Base-by-base conservation (phyloP, 2,888 invertebrate species). In the Hemistola chrysoprasaria region DNA sequence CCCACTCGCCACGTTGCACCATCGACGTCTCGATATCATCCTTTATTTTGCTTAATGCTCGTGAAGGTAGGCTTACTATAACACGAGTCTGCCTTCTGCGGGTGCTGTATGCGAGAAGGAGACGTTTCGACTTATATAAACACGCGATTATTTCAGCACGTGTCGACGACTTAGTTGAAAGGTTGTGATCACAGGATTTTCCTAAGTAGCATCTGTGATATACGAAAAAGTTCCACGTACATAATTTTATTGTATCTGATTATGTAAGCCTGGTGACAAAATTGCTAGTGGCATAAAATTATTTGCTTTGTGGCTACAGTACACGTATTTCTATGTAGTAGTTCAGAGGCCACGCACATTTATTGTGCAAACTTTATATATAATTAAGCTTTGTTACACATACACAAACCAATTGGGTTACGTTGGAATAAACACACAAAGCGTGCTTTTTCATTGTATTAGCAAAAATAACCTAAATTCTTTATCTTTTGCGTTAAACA, bases 81-180 rank as follows among this genome's bases (percentile, higher is more conserved):
- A 70, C 73, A 82, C 68, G 72, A 64, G 77, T 91, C 92, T 92
- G 91, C 93, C 93, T 93, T 93, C 93, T 92, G 93, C 93, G 92
- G 92, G 91, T 93, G 93, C 93, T 93, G 93, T 93, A 93, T 91
- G 90, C 91, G 93, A 94, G 93, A 93, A 93, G 93, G 93, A 93
- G 92, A 92, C 93, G 90, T 91, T 90, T 90, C 89, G 77, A 81
- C 65, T 68, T 75, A 84, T 81, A 76, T 79, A 67, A 80, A 83
- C 84, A 79, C 85, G 80, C 76, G 77, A 71, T 66, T 73, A 78
- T 77, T 80, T 74, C 80, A 78, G 78, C 79, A 78, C 79, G 85
- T 83, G 86, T 84, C 78, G 79, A 72, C 78, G 78, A 63, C 64
- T 70, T 69, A 71, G 64, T 76, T 74, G 70, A 68, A 77, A 76